phyloP scores from a whole-genome alignment of 2,113 vertebrate genomes.

The Tragelaphus imberbis region DNA sequence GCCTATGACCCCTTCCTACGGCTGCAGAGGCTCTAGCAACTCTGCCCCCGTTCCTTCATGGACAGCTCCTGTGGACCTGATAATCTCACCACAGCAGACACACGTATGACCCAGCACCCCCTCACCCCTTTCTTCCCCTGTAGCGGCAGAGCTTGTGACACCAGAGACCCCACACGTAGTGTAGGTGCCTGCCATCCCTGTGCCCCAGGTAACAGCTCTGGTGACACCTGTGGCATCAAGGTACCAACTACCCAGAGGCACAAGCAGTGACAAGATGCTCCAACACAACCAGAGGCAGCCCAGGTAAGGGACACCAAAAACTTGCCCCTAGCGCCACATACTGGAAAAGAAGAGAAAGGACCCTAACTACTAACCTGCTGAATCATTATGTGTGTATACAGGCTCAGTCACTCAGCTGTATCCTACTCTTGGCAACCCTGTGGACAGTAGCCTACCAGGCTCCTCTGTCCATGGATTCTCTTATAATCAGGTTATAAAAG shows the following conservation, averaged over 20 bases:
- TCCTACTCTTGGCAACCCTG: neutral
- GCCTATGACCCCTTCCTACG: rapidly evolving
- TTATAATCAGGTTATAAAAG: neutral
- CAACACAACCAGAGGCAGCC: neutral
- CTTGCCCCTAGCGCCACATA: rapidly evolving
- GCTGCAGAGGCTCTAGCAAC: neutral
- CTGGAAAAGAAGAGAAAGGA: neutral
- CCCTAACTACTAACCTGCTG: neutral
- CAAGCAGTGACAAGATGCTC: neutral
- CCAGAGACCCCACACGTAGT: rapidly evolving
- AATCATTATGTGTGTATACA: neutral
- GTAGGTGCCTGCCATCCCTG: neutral
- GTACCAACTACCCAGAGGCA: neutral
- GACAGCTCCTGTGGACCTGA: neutral
- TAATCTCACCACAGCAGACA: neutral
- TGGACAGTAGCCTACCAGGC: neutral
- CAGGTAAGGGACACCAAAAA: neutral
- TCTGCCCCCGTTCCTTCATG: rapidly evolving
- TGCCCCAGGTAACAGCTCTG: neutral
- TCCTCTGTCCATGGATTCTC: neutral
- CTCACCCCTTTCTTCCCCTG: neutral
- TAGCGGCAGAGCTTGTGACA: neutral
- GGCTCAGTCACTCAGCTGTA: neutral
- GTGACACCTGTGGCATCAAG: neutral
- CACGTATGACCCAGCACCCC: neutral